Evolutionary conservation across 2,113 vertebrate species (phyloP).

Genomic region (Psettodes erumei): DNA sequence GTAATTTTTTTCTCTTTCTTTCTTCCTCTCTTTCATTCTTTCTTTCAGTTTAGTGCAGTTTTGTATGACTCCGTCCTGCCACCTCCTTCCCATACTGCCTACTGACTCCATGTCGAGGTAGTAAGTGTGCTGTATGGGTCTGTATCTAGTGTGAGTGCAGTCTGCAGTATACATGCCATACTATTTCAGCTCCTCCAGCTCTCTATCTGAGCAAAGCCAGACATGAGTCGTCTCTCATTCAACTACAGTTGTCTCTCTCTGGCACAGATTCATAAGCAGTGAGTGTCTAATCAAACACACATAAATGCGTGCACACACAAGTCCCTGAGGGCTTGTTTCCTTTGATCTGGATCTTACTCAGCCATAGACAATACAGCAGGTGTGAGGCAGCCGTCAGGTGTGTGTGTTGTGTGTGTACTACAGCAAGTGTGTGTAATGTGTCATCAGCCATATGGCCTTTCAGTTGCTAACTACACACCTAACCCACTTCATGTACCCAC

Average conservation of each 20-base stretch:
- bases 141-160: constrained; percentile 12
- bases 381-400: constrained; percentile 87
- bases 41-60: not conserved
- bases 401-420: constrained; percentile 47
- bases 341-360: constrained; percentile 78
- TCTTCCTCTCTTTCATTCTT: not conserved
- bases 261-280: constrained; percentile 60
- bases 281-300: constrained; percentile 61
- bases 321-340: constrained; percentile 59
- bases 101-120: constrained; percentile 5
- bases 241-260: constrained; percentile 59
- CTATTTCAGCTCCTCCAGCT: constrained; percentile 22
- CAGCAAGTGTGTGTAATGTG: constrained; percentile 50
- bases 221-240: constrained; percentile 66
- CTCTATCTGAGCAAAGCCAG: constrained; percentile 47
- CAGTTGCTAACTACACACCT: constrained; percentile 59
- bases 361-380: constrained; percentile 83
- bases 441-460: constrained; percentile 85
- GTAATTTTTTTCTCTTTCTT: not conserved
- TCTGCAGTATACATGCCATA: constrained; percentile 10
- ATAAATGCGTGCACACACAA: constrained; percentile 42
- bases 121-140: constrained; percentile 17
- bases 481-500: constrained; percentile 79
- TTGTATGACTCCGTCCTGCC: constrained; percentile 19
- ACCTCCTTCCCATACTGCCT: constrained; percentile 7